Evolutionary conservation across 2,888 invertebrate genomes (phyloP).

Genomic region (Dinocampus coccinellae): DNA sequence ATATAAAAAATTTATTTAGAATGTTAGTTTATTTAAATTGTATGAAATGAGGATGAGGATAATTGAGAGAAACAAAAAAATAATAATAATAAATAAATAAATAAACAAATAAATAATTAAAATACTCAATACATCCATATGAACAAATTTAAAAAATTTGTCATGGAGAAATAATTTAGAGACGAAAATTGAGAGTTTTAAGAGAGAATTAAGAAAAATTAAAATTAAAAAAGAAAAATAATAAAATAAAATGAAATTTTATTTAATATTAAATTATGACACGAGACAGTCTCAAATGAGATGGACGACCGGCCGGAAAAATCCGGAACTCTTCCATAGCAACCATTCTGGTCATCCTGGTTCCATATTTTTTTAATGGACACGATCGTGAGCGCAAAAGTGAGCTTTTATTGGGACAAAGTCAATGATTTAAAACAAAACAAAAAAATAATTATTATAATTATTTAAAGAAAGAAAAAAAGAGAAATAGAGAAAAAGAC

Average conservation of each 20-base stretch:
- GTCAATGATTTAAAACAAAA: too few species aligned
- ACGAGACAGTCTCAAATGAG: slow-evolving; percentile 61
- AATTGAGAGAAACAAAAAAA: background rate
- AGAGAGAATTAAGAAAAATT: slow-evolving; percentile 1
- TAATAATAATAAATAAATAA: slow-evolving; percentile 1
- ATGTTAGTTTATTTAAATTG: background rate
- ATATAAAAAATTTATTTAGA: background rate
- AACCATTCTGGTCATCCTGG: slow-evolving; percentile 70
- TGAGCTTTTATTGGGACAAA: slow-evolving; percentile 64
- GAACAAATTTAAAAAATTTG: slow-evolving; percentile 23
- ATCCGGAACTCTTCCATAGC: slow-evolving; percentile 69
- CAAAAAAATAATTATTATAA: too few species aligned
- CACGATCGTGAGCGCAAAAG: slow-evolving; percentile 63
- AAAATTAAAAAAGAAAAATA: too few species aligned
- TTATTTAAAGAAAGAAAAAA: too few species aligned
- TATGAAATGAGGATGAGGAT: too few species aligned
- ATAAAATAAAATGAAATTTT: too few species aligned
- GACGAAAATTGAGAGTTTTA: slow-evolving; percentile 13
- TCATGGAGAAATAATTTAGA: slow-evolving; percentile 32
- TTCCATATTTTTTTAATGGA: slow-evolving; percentile 68
- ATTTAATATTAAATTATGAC: slow-evolving; percentile 31
- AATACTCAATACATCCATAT: slow-evolving; percentile 22
- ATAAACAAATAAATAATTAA: slow-evolving; percentile 1
- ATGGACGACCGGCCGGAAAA: slow-evolving; percentile 58
- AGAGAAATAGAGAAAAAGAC: too few species aligned